Percentiles rank a stretch among this genome's conserved stretches.
Conservation (phyloP, 2,113 vertebrate species). For the Apodemus speciosus region DNA sequence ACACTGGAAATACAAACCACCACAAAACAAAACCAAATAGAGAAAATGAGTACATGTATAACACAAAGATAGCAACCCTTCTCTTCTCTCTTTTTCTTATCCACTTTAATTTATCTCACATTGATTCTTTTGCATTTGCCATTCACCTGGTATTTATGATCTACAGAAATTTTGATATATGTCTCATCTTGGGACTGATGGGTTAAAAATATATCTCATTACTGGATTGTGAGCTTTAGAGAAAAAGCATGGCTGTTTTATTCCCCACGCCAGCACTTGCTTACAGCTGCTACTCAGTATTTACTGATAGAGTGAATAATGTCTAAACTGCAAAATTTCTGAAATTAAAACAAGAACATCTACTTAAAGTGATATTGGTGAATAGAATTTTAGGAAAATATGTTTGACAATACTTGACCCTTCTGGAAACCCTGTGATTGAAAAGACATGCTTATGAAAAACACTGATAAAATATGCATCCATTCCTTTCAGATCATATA, state of each 20-base stretch:
- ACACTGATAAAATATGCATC: background rate
- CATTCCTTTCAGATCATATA: background rate
- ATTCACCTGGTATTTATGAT: slow-evolving; percentile 8
- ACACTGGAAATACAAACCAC: background rate
- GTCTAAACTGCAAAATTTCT: background rate
- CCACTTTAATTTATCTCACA: background rate
- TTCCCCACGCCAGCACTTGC: background rate
- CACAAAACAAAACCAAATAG: background rate
- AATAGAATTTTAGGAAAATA: background rate
- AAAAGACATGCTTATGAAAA: slow-evolving; percentile 34
- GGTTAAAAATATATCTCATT: background rate
- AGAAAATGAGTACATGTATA: background rate
- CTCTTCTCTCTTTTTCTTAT: background rate
- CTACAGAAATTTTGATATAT: background rate
- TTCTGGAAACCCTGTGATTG: background rate
- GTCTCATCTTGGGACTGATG: background rate
- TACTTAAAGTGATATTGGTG: background rate
- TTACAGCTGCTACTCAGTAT: background rate
- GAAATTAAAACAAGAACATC: slow-evolving; percentile 27
- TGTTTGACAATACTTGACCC: slow-evolving; percentile 8
- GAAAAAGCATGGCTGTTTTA: background rate
- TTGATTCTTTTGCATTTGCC: background rate
- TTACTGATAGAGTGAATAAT: slow-evolving; percentile 1
- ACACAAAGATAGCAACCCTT: background rate
- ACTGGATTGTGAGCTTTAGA: background rate